Base-by-base conservation (phyloP, 2,888 invertebrate genomes). In the Griposia aprilina region DNA sequence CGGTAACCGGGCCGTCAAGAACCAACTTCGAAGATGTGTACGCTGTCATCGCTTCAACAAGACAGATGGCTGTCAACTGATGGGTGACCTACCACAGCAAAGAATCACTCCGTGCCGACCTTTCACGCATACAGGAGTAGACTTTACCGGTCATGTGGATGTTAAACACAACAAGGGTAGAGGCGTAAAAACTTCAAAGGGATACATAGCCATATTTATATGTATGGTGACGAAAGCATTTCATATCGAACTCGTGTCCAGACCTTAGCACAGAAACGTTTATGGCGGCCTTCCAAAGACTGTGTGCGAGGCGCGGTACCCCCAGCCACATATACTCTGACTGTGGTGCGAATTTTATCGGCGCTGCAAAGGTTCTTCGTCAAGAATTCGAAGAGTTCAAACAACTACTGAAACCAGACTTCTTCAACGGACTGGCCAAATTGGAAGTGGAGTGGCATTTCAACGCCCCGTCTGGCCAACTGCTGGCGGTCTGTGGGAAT, bases 291-390 rank as follows among this genome's bases (percentile, higher is more conserved):
- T 76, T 87, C 5, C 74, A 79, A 15, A 52, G n/a, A 17, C 23
- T 87, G 62, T 63, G 63, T 26, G 60, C 77, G 26, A 68, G 81
- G 20, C 78, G 82, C 0, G 82, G 82, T 0, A 74, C 80, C 3
- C 81, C 83, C 0, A 69, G 23, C 6, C 78, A 84, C 30, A 71
- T 83, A 30, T 82, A 86, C 41, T 77, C 81, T 1, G 85, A n/a
- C n/a, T n/a, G n/a, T n/a, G n/a, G n/a, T n/a, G n/a, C n/a, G n/a
- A n/a, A n/a, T n/a, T n/a, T n/a, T n/a, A n/a, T n/a, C n/a, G n/a
- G n/a, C n/a, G n/a, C n/a, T n/a, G n/a, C n/a, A n/a, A n/a, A n/a
- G n/a, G n/a, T n/a, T n/a, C n/a, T n/a, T n/a, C n/a, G n/a, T n/a
- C n/a, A n/a, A n/a, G n/a, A n/a, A n/a, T n/a, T n/a, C n/a, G n/a